These are phyloP conservation scores for Blastobasis adustella DNA, from an alignment of 2,888 invertebrate species.

Conservation along the genomic window DNA sequence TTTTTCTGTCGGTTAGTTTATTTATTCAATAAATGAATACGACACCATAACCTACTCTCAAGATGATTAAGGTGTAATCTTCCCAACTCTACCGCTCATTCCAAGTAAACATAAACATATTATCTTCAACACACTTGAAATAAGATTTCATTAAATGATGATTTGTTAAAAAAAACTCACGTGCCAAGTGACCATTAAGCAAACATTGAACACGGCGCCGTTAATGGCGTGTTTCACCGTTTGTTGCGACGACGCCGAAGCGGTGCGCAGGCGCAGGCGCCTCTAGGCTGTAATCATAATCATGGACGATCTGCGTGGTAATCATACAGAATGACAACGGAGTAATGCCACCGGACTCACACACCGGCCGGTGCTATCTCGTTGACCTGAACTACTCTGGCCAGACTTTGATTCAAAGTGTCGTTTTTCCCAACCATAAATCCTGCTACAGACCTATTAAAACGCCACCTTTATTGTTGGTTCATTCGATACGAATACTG, in stretches of 20 bases:
- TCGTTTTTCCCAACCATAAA: too few species aligned
- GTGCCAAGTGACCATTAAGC: slow-evolving; percentile 34
- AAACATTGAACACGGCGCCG: slow-evolving; percentile 27
- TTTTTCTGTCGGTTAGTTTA: too few species aligned
- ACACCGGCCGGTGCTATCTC: slow-evolving; percentile 12
- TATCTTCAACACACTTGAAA: too few species aligned
- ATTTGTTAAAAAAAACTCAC: slow-evolving; percentile 20
- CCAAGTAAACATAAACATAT: too few species aligned
- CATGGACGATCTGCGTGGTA: slow-evolving; percentile 22
- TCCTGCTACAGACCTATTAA: too few species aligned
- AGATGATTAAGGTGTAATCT: too few species aligned
- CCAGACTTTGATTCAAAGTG: not conserved
- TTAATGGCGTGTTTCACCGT: slow-evolving; percentile 33
- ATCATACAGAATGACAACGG: slow-evolving; percentile 25
- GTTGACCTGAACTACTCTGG: slow-evolving; percentile 14
- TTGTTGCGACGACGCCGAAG: slow-evolving; percentile 26
- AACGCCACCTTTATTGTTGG: too few species aligned
- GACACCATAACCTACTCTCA: too few species aligned
- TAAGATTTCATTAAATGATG: too few species aligned
- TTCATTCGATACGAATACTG: too few species aligned
- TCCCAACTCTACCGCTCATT: too few species aligned
- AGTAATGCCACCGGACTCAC: slow-evolving; percentile 14
- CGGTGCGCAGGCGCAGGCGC: slow-evolving; percentile 7
- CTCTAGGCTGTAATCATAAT: not conserved
- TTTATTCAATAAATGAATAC: too few species aligned